phyloP scores from a whole-genome alignment of 1,140 invertebrate species.

The Drosophila repletoides region DNA sequence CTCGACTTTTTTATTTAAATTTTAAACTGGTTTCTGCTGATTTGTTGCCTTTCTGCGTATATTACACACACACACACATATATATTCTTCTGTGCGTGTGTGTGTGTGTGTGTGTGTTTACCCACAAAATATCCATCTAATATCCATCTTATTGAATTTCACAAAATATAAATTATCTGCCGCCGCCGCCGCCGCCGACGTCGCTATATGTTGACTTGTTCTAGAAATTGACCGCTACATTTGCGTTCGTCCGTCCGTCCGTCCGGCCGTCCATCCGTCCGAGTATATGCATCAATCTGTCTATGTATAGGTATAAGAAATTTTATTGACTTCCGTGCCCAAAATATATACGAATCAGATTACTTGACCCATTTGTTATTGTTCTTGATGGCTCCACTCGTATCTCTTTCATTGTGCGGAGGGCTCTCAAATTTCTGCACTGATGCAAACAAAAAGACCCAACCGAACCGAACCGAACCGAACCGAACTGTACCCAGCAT shows the following conservation, averaged over 20 bases:
- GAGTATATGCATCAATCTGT: constrained; percentile 1
- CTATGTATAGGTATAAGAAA: constrained; percentile 12
- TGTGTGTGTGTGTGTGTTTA: constrained; percentile 5
- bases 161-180: constrained; percentile 30
- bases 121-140: constrained; percentile 12
- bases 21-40: constrained; percentile 79
- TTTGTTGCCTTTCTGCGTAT: constrained; percentile 62
- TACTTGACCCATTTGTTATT: constrained; percentile 40
- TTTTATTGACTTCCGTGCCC: constrained; percentile 46
- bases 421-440: constrained; percentile 61
- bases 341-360: constrained; percentile 42
- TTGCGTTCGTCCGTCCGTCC: constrained; percentile 6
- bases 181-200: background rate
- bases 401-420: no score
- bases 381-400: background rate
- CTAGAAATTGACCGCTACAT: constrained; percentile 43
- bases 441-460: constrained; percentile 44
- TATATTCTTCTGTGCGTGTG: constrained; percentile 15
- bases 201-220: constrained; percentile 28
- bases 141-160: constrained; percentile 34
- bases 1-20: constrained; percentile 79
- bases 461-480: constrained; percentile 1
- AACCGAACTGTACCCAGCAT: constrained; percentile 1
- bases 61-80: no score
- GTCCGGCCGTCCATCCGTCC: constrained; percentile 1